Base-by-base conservation (phyloP, 2,113 vertebrate species). In the Pedetes capensis region DNA sequence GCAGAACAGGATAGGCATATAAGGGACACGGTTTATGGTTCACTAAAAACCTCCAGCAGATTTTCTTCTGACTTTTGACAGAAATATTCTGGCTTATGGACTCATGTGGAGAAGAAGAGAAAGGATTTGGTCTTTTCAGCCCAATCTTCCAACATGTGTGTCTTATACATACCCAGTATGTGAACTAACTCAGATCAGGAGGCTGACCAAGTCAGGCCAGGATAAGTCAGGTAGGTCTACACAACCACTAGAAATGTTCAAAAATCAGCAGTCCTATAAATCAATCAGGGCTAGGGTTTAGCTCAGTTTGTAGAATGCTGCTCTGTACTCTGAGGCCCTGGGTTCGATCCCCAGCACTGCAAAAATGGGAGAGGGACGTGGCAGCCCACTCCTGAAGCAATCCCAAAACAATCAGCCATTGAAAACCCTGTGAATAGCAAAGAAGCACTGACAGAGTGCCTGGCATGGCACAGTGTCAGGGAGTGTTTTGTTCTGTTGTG, bases 31-130 rank as follows among this genome's bases (percentile, higher is more conserved):
- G 20, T 93, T 55, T 88, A 47, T 87, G 66, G 29, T 29, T 89
- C 55, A 85, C 85, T 93, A 96, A 96, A n/a, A 88, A 97, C 82
- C 2, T 66, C 49, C 83, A 96, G 59, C 16, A 89, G 79, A 68
- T 75, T 91, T 94, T 83, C 81, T 76, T 93, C 95, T 76, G 57
- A 69, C 51, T 94, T 87, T 84, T 34, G 22, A 44, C 61, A 87
- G 61, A 93, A 97, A 66, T 96, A 94, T 53, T 84, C 72, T 16
- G 6, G 55, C 91, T 96, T 68, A 68, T 0, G 92, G n/a, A 95
- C 47, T 87, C 79, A 6, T 16, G 34, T 57, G 66, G 44, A 69
- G 42, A 83, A 69, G 42, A 83, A 92, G 49, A 95, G 8, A 63
- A 78, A 95, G 8, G 2, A 12, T 57, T 91, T 78, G 64, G 32